A percentile compares a stretch with the other conserved stretches of the same genome.
phyloP scores from a whole-genome alignment of 2,113 vertebrate genomes.

The Malurus melanocephalus region DNA sequence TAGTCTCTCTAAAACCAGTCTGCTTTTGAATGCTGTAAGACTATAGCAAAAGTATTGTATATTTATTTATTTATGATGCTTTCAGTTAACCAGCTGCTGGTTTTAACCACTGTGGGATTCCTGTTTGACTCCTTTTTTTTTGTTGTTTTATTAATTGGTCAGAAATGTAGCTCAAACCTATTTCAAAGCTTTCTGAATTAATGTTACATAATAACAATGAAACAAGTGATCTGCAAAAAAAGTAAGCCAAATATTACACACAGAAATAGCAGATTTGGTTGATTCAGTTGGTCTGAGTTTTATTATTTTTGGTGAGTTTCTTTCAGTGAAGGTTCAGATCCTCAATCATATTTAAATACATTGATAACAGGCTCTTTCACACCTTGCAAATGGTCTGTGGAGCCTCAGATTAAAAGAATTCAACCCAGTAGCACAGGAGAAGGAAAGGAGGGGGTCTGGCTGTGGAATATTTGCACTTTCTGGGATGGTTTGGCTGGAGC shows the following conservation, averaged over 20 bases:
- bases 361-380: background rate
- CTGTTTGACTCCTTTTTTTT: background rate
- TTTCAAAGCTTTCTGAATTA: background rate
- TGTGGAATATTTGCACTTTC: background rate
- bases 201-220: background rate
- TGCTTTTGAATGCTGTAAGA: background rate
- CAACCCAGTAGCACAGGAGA: background rate
- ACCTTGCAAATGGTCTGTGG: background rate
- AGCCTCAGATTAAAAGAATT: background rate
- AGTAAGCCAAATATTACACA: background rate
- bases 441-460: background rate
- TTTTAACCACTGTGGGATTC: background rate
- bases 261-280: background rate
- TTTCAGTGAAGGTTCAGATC: background rate
- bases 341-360: background rate
- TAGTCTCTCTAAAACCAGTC: background rate
- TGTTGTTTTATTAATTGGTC: background rate
- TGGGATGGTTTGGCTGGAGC: background rate
- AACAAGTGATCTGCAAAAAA: background rate
- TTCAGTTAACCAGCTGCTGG: constrained; percentile 19
- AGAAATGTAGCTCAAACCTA: background rate
- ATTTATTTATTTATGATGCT: constrained; percentile 23
- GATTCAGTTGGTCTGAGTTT: background rate
- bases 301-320: background rate
- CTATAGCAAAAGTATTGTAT: background rate